These are phyloP conservation scores for Phoxinus dragarum DNA, from an alignment of 2,797 vertebrate species.

Conservation along the genomic window DNA sequence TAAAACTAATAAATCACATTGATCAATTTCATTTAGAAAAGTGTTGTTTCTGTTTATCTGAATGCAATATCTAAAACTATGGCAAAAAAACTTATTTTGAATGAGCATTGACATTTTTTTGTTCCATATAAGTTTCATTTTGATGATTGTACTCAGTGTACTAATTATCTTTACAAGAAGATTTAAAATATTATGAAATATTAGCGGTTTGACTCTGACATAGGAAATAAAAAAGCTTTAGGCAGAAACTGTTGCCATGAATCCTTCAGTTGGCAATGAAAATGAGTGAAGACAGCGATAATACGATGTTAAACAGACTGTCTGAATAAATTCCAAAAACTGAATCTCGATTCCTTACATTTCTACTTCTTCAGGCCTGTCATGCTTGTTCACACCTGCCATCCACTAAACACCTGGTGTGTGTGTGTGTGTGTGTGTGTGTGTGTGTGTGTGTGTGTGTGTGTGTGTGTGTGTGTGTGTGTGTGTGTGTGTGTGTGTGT, in stretches of 20 bases:
- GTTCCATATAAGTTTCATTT: neutral
- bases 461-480: neutral
- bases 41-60: neutral
- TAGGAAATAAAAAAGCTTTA: neutral
- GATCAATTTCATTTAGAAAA: neutral
- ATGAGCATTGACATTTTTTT: neutral
- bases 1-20: neutral
- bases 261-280: neutral
- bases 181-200: conserved; percentile 13
- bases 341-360: neutral
- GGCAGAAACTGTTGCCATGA: neutral
- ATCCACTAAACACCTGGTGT: conserved; percentile 2
- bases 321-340: neutral
- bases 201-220: neutral
- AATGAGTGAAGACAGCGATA: conserved; percentile 1
- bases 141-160: neutral
- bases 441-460: neutral
- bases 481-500: no score
- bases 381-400: conserved; percentile 23
- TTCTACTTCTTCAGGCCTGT: conserved; percentile 3
- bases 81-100: neutral
- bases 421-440: conserved; percentile 2
- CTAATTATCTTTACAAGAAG: neutral
- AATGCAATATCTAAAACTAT: neutral
- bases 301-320: conserved; percentile 11